Conservation (phyloP, 1,140 invertebrate genomes). For the Drosophila truncata region DNA sequence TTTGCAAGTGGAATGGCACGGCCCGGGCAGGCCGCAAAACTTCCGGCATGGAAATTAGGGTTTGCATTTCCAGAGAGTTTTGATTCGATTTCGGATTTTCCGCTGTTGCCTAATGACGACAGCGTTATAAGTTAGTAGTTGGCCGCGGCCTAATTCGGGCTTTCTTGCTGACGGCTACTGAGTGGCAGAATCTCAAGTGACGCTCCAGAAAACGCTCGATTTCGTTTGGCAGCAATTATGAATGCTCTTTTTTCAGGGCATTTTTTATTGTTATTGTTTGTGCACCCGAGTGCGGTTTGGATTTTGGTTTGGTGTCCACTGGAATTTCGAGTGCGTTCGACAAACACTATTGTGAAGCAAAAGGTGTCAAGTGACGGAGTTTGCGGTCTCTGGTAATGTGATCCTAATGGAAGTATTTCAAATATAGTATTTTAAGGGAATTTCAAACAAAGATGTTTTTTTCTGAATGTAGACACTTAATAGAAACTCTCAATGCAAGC, state of each 20-base stretch:
- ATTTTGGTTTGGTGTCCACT: constrained; percentile 13
- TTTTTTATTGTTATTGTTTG: constrained; percentile 35
- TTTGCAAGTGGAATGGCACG: constrained; percentile 74
- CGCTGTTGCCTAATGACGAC: constrained; percentile 64
- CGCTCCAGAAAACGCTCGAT: constrained; percentile 7
- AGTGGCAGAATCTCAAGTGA: constrained; percentile 45
- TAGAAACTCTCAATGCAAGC: not conserved
- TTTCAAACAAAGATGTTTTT: not conserved
- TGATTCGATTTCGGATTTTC: constrained; percentile 59
- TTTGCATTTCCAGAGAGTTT: constrained; percentile 65
- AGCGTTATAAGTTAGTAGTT: constrained; percentile 67
- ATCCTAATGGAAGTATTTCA: constrained; percentile 29
- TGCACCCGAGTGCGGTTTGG: constrained; percentile 18
- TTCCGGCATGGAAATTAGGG: constrained; percentile 78
- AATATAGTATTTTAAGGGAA: not conserved
- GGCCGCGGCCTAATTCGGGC: constrained; percentile 46
- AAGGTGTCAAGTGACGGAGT: constrained; percentile 40
- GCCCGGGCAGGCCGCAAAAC: constrained; percentile 55
- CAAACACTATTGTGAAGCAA: constrained; percentile 21
- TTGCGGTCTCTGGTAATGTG: constrained; percentile 38
- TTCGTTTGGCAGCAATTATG: constrained; percentile 17
- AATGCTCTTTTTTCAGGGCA: constrained; percentile 28
- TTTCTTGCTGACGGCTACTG: constrained; percentile 14
- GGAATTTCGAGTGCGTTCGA: constrained; percentile 23
- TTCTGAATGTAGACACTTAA: not conserved